phyloP scores from a whole-genome alignment of 2,113 vertebrate genomes.

The Astur gentilis region DNA sequence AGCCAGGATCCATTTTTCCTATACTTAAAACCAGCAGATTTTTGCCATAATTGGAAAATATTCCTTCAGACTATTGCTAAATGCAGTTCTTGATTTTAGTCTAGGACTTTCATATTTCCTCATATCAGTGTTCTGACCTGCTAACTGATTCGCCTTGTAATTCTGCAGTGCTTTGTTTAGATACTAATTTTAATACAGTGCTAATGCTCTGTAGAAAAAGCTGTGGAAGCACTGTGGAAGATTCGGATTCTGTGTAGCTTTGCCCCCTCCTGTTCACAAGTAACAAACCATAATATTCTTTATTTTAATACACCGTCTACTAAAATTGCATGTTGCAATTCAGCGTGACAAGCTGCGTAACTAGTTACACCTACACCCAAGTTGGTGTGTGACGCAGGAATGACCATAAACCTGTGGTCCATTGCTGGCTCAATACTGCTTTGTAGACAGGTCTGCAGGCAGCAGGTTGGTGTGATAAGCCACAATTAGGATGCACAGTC shows the following conservation, averaged over 20 bases:
- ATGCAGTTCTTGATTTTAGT: neutral
- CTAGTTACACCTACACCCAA: rapidly evolving
- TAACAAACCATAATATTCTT: neutral
- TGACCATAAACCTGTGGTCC: neutral
- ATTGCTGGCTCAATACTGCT: rapidly evolving
- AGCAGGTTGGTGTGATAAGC: neutral
- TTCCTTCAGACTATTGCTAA: neutral
- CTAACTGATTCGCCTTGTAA: neutral
- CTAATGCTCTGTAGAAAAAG: neutral
- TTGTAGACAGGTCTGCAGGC: neutral
- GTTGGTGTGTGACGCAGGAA: neutral
- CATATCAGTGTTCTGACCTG: neutral
- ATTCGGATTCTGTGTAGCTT: neutral
- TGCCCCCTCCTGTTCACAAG: neutral
- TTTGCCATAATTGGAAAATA: neutral
- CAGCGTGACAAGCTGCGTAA: no score
- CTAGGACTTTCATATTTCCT: neutral
- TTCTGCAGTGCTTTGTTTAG: neutral
- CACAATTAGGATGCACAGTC: rapidly evolving
- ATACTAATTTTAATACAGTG: neutral
- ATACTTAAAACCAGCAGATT: neutral
- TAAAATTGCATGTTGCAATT: neutral
- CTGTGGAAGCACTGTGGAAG: neutral
- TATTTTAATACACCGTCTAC: neutral
- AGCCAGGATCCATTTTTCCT: neutral